Conservation (phyloP, 1,140 invertebrate genomes). For the Drosophila sulfurigaster region DNA sequence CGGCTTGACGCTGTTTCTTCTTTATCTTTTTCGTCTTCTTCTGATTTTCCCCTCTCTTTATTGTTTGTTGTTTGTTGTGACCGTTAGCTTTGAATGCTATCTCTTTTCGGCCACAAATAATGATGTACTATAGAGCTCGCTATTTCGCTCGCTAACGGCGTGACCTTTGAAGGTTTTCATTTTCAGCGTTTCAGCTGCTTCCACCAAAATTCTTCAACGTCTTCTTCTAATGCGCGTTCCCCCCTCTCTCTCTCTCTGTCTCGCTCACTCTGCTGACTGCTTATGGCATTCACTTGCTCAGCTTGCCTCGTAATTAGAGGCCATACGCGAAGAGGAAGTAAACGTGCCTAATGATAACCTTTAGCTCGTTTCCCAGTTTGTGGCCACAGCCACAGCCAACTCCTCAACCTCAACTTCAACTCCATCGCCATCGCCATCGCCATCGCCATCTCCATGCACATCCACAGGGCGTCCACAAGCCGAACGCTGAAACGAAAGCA, state of each 20-base stretch:
- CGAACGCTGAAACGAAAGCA: constrained; percentile 38
- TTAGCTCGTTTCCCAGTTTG: constrained; percentile 52
- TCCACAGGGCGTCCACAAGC: constrained; percentile 36
- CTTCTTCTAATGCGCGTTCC: constrained; percentile 2
- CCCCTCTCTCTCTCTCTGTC: no score
- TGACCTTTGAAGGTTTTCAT: constrained; percentile 52
- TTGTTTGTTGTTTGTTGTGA: background rate
- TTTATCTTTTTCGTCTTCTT: constrained; percentile 4
- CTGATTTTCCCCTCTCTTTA: background rate
- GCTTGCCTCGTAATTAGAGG: constrained; percentile 67
- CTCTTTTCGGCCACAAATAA: background rate
- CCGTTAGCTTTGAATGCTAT: constrained; percentile 14
- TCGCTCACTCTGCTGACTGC: background rate
- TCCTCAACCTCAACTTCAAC: background rate
- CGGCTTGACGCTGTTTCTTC: background rate
- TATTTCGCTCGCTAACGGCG: constrained; percentile 29
- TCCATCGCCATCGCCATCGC: background rate
- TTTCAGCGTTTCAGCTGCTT: background rate
- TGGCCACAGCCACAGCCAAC: background rate
- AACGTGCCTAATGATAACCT: constrained; percentile 81
- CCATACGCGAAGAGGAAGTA: constrained; percentile 60
- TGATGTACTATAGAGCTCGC: constrained; percentile 10
- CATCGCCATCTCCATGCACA: constrained; percentile 9
- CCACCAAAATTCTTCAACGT: constrained; percentile 20
- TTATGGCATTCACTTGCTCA: constrained; percentile 57